Percentiles rank a stretch among this genome's conserved stretches.
These are phyloP conservation scores for Sminthurinus aureus DNA, from an alignment of 2,888 invertebrate genomes.

Conservation along the genomic window DNA sequence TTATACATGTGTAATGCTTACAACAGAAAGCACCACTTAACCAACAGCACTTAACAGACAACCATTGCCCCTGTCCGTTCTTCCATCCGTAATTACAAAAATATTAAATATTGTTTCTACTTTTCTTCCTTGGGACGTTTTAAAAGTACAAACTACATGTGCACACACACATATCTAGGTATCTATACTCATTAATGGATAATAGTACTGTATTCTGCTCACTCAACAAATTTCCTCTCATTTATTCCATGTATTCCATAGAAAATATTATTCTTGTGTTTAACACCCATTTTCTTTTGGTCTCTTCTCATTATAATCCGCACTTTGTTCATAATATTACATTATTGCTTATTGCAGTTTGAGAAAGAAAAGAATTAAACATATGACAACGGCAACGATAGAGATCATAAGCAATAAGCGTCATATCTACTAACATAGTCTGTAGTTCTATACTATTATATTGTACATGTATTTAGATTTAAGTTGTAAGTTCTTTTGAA, in stretches of 20 bases:
- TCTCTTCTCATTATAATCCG: neutral
- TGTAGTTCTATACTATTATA: neutral
- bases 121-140: neutral
- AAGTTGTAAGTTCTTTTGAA: neutral
- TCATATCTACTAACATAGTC: neutral
- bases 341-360: no score
- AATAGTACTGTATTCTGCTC: neutral
- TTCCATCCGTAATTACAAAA: constrained; percentile 19
- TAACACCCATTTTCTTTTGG: neutral
- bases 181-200: no score
- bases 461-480: neutral
- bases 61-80: constrained; percentile 9
- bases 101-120: constrained; percentile 4
- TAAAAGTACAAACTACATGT: neutral
- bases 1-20: neutral
- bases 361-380: neutral
- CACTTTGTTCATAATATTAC: no score
- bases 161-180: neutral
- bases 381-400: neutral
- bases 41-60: constrained; percentile 28
- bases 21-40: constrained; percentile 29
- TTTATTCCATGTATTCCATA: neutral
- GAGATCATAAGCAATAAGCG: neutral
- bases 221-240: neutral
- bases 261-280: neutral